Percentiles rank a stretch among this genome's conserved stretches.
phyloP scores from a whole-genome alignment of 2,888 invertebrate species.

The Elysia crispata region DNA sequence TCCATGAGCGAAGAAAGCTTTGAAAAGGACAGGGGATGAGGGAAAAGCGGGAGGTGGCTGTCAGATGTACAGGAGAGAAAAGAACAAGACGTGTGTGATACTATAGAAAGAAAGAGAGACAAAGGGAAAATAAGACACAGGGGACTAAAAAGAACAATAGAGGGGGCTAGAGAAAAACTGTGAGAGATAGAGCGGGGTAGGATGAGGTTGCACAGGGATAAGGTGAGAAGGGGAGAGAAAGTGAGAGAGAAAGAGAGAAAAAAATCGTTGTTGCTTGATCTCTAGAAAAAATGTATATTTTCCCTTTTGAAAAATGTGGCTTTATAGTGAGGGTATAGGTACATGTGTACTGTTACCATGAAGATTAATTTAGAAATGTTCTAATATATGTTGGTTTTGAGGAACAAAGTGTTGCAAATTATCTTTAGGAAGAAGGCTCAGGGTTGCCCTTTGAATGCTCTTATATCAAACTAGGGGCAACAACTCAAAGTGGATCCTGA shows the following conservation, averaged over 20 bases:
- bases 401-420: too few species aligned
- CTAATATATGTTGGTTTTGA: too few species aligned
- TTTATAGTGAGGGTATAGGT: too few species aligned
- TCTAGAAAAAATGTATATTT: too few species aligned
- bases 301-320: too few species aligned
- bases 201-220: not conserved
- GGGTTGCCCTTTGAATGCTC: too few species aligned
- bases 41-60: not conserved
- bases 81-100: not conserved
- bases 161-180: not conserved
- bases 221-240: not conserved
- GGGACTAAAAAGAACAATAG: not conserved
- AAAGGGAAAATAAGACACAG: not conserved
- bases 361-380: too few species aligned
- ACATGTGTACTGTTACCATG: too few species aligned
- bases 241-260: not conserved
- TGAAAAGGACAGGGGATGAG: not conserved
- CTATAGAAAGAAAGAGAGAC: not conserved
- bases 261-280: not conserved
- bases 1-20: not conserved
- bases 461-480: too few species aligned
- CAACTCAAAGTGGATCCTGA: too few species aligned
- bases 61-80: not conserved
- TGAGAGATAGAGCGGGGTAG: not conserved
- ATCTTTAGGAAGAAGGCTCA: too few species aligned